A percentile compares a stretch with the other conserved stretches of the same genome.
These are phyloP conservation scores for Novumbra hubbsi DNA, from an alignment of 2,797 vertebrate genomes.

Conservation along the genomic window DNA sequence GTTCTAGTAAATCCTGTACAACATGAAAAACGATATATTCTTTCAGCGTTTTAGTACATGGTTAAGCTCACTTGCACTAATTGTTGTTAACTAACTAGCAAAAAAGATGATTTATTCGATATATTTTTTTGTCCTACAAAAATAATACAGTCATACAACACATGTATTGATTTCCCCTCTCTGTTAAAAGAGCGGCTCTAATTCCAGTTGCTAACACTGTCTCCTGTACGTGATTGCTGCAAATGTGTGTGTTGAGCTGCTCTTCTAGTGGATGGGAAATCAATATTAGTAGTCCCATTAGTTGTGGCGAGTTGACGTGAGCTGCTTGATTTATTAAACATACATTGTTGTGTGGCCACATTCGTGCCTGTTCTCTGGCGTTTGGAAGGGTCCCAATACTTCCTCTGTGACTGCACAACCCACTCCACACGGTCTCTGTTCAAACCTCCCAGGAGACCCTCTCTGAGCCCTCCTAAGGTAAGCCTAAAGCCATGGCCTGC, in stretches of 20 bases:
- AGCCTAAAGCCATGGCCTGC: conserved; percentile 41
- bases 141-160: too few relatives aligned
- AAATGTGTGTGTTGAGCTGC: background rate
- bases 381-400: background rate
- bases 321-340: too few relatives aligned
- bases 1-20: conserved; percentile 29
- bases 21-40: too few relatives aligned
- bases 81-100: too few relatives aligned
- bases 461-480: conserved; percentile 13
- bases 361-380: background rate
- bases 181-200: conserved; percentile 19
- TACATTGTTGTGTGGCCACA: too few relatives aligned
- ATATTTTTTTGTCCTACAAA: too few relatives aligned
- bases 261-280: too few relatives aligned
- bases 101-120: too few relatives aligned
- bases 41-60: too few relatives aligned
- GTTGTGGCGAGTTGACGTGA: too few relatives aligned
- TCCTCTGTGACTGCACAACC: background rate
- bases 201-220: conserved; percentile 26
- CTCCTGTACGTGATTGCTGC: conserved; percentile 17
- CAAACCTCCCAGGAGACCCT: background rate
- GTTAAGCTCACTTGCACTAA: too few relatives aligned
- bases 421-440: background rate
- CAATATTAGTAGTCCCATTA: background rate
- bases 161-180: too few relatives aligned